phyloP scores from a whole-genome alignment of 2,113 vertebrate genomes.

The Ammodytes dubius region DNA sequence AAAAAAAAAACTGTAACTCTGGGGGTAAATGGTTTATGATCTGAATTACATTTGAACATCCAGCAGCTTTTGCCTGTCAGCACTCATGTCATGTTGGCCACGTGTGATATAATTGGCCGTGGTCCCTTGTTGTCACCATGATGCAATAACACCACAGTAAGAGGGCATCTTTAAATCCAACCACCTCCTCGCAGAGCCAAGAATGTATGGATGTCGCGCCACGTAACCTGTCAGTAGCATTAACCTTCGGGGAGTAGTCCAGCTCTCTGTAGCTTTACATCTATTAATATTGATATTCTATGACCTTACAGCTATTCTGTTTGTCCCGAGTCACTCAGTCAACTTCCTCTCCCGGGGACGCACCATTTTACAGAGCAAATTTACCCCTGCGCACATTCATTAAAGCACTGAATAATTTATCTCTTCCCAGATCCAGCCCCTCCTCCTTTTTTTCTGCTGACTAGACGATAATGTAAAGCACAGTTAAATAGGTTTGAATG shows the following conservation, averaged over 20 bases:
- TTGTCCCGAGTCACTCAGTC: slow-evolving; percentile 58
- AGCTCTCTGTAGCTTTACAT: slow-evolving; percentile 58
- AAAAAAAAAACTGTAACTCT: not conserved
- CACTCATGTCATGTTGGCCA: not conserved
- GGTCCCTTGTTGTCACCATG: slow-evolving; percentile 9
- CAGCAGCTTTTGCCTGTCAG: slow-evolving; percentile 18
- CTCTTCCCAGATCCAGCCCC: slow-evolving; percentile 44
- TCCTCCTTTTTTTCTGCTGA: slow-evolving; percentile 59
- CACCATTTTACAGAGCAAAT: slow-evolving; percentile 67
- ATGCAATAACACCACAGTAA: slow-evolving; percentile 29
- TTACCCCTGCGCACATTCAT: slow-evolving; percentile 61
- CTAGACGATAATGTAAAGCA: slow-evolving; percentile 40
- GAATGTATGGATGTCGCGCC: slow-evolving; percentile 39
- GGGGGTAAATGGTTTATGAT: not conserved
- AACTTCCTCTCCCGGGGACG: slow-evolving; percentile 55
- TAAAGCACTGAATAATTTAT: slow-evolving; percentile 78
- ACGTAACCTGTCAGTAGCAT: slow-evolving; percentile 62
- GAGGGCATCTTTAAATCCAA: slow-evolving; percentile 40
- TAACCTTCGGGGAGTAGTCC: slow-evolving; percentile 50
- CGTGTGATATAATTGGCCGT: slow-evolving; percentile 14
- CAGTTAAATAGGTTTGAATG: slow-evolving; percentile 66
- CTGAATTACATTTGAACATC: not conserved
- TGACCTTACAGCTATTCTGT: slow-evolving; percentile 64
- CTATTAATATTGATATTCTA: slow-evolving; percentile 78
- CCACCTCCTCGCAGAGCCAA: slow-evolving; percentile 12